A percentile compares a stretch with the other conserved stretches of the same genome.
Conservation (phyloP, 92 coral and sea anemone genomes). For the Isaurus tuberculatus region DNA sequence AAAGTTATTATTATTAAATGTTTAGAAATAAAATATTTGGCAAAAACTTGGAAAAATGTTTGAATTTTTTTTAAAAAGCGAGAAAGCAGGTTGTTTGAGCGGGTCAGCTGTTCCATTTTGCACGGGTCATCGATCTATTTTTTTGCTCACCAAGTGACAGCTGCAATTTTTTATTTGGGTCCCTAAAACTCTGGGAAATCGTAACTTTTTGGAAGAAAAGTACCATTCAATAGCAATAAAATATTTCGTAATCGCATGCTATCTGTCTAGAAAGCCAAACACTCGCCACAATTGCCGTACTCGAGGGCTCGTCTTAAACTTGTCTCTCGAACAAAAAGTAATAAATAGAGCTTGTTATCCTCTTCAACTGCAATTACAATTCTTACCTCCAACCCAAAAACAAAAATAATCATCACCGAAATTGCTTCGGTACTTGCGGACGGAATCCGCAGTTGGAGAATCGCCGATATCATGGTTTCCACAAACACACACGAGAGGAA, state of each 20-base stretch:
- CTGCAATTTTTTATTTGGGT: background rate
- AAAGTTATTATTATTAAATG: background rate
- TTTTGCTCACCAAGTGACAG: background rate
- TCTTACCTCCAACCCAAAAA: slow-evolving; percentile 98
- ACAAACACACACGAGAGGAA: slow-evolving; percentile 94
- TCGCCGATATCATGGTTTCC: slow-evolving; percentile 98
- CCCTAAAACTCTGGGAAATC: background rate
- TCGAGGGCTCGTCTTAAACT: background rate
- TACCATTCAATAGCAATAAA: background rate
- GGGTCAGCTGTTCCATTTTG: background rate
- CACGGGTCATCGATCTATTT: background rate
- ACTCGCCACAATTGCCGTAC: background rate
- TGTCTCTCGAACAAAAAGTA: background rate
- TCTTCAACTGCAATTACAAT: background rate
- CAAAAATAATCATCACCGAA: slow-evolving; percentile 95
- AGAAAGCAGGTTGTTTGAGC: background rate
- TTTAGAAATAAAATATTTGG: background rate
- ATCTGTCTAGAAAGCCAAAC: background rate
- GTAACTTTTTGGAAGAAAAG: background rate
- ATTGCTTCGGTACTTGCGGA: slow-evolving; percentile 80
- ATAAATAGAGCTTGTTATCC: background rate
- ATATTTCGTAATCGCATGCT: background rate
- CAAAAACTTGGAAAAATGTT: background rate
- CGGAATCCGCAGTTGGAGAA: slow-evolving; percentile 81
- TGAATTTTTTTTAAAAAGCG: background rate